Evolutionary conservation across 2,888 invertebrate genomes (phyloP).

Genomic region (Ormyrus pomaceus): DNA sequence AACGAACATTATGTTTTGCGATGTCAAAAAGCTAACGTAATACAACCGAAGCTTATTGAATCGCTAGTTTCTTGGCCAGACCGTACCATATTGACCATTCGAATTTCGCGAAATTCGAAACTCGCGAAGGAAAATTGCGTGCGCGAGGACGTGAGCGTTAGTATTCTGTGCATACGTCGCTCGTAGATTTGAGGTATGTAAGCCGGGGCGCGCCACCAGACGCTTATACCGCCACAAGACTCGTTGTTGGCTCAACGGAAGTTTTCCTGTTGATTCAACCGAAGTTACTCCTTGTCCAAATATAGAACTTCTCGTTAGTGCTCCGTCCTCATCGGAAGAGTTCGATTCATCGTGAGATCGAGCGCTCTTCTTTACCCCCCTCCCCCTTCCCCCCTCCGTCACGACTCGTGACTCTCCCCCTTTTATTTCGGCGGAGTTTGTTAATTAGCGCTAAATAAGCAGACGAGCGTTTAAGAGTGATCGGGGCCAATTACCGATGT

Average conservation of each 20-base stretch:
- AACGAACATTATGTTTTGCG: too few relatives aligned
- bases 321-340: constrained; percentile 3
- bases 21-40: too few relatives aligned
- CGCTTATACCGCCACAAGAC: not conserved
- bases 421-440: constrained; percentile 10
- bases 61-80: too few relatives aligned
- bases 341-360: constrained; percentile 31
- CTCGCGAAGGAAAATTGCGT: too few relatives aligned
- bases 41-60: too few relatives aligned
- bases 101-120: too few relatives aligned
- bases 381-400: not conserved
- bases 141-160: too few relatives aligned
- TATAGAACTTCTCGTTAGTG: constrained; percentile 24
- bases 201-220: not conserved
- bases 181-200: too few relatives aligned
- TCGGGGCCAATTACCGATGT: constrained; percentile 29
- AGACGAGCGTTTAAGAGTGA: not conserved
- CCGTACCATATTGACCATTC: too few relatives aligned
- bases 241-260: constrained; percentile 26
- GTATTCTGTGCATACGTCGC: too few relatives aligned
- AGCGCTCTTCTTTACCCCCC: not conserved
- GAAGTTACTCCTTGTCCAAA: constrained; percentile 16
- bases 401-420: not conserved
- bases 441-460: constrained; percentile 30
- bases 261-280: constrained; percentile 32